Conservation (phyloP, 2,888 invertebrate genomes). For the Geotrupes spiniger region DNA sequence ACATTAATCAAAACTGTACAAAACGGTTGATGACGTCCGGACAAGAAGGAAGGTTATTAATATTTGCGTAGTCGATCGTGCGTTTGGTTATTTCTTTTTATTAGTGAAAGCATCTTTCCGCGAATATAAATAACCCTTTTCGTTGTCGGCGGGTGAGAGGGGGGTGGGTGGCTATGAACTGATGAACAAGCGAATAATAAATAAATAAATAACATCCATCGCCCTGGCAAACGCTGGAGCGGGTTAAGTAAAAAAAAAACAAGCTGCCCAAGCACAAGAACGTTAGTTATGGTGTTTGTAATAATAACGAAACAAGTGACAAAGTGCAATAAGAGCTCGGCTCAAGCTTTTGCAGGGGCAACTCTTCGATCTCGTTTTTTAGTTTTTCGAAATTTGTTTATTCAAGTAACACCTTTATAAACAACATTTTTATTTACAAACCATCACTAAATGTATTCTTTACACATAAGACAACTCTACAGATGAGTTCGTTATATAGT, state of each 20-base stretch:
- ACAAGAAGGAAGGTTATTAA: constrained; percentile 6
- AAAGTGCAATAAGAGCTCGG: constrained; percentile 10
- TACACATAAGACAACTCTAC: constrained; percentile 15
- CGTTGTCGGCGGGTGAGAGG: background rate
- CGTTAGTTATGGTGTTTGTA: constrained; percentile 15
- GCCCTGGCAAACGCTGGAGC: constrained; percentile 69
- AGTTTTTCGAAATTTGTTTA: constrained; percentile 22
- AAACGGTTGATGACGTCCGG: too few species aligned
- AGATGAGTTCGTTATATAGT: constrained; percentile 14
- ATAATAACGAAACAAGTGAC: constrained; percentile 10
- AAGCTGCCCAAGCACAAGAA: constrained; percentile 24
- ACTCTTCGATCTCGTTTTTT: constrained; percentile 17
- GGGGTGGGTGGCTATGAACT: background rate
- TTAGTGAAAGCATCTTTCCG: too few species aligned
- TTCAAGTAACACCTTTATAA: constrained; percentile 25
- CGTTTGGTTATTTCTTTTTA: constrained; percentile 3
- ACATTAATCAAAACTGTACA: constrained; percentile 8
- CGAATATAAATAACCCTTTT: background rate
- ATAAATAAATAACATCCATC: constrained; percentile 55
- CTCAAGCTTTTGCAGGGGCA: constrained; percentile 40
- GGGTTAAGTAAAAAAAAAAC: constrained; percentile 28
- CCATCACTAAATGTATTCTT: constrained; percentile 16
- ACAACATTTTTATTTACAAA: constrained; percentile 22
- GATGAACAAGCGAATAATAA: constrained; percentile 28
- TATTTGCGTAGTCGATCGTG: constrained; percentile 6